Base-by-base conservation (phyloP, 2,113 vertebrate species). In the Corapipo altera region DNA sequence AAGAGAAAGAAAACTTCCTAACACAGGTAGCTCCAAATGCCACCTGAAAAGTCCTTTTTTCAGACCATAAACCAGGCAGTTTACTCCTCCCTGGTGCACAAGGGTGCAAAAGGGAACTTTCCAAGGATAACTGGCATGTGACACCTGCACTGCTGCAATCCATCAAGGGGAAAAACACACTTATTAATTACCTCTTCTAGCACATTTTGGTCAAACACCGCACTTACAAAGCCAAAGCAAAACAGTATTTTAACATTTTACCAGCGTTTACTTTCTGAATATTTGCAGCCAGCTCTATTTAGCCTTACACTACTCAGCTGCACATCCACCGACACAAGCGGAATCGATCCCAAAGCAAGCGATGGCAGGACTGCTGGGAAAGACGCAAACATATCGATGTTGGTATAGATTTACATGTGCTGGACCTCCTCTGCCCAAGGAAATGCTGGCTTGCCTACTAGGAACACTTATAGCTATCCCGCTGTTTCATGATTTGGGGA, bases 81-180 rank as follows among this genome's bases (percentile, higher is more conserved):
- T 86, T 19, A 23, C 11, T 54, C 23, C 15, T 33, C 32, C 2
- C 6, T 8, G 10, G 43, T 4, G 27, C 51, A 77, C 39, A 46
- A n/a, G 46, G 35, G 39, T 28, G 12, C 55, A 39, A 8, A 30
- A 33, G 28, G 33, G 39, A 91, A 54, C 52, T 37, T 64, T 12
- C 32, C 3, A 4, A 6, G 19, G 24, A 6, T 5, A 65, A 69
- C 30, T 1, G 1, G 14, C 4, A 11, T 5, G 13, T 0, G 1
- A 35, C 8, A 30, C 28, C 41, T 55, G 28, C 35, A 55, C 11
- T 1, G 1, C 39, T 37, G 10, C 1, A 2, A 54, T 15, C n/a
- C 2, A 0, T 3, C 7, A 15, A 13, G 24, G 15, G n/a, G 12
- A 19, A 71, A 67, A 30, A 3, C 27, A 69, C 4, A 9, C 23